Conservation (phyloP, 2,113 vertebrate genomes). For the Nothocercus nigrocapillus region DNA sequence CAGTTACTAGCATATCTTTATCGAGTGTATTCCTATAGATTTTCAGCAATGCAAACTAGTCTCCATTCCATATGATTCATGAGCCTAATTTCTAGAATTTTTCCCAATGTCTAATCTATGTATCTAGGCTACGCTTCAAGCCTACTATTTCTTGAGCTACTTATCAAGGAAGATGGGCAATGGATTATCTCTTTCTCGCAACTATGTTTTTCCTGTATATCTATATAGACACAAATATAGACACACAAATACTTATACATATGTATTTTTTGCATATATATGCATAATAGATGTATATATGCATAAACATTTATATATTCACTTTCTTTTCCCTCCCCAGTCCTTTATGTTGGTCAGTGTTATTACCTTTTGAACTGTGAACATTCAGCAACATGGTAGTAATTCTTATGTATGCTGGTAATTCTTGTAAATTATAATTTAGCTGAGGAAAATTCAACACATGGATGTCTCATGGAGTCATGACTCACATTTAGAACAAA, state of each 20-base stretch:
- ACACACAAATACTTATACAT: too few species aligned
- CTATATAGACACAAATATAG: background rate
- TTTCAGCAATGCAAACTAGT: background rate
- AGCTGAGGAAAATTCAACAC: background rate
- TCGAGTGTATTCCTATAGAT: background rate
- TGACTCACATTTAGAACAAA: constrained; percentile 11
- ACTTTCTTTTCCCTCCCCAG: background rate
- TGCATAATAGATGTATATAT: background rate
- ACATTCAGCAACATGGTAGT: background rate
- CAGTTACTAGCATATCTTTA: background rate
- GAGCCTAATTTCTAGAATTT: accelerated
- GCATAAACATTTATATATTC: background rate
- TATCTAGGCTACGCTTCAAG: background rate
- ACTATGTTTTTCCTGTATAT: background rate
- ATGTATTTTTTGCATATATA: background rate
- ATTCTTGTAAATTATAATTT: background rate
- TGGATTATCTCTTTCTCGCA: background rate
- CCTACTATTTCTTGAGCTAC: background rate
- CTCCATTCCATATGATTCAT: background rate
- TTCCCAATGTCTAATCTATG: background rate
- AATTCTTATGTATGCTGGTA: background rate
- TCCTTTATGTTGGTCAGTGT: background rate
- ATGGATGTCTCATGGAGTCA: background rate
- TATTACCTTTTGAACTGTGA: background rate
- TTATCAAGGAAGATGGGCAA: background rate